Evolutionary conservation across 1,140 invertebrate species (phyloP).

Genomic region (Musca vetustissima): DNA sequence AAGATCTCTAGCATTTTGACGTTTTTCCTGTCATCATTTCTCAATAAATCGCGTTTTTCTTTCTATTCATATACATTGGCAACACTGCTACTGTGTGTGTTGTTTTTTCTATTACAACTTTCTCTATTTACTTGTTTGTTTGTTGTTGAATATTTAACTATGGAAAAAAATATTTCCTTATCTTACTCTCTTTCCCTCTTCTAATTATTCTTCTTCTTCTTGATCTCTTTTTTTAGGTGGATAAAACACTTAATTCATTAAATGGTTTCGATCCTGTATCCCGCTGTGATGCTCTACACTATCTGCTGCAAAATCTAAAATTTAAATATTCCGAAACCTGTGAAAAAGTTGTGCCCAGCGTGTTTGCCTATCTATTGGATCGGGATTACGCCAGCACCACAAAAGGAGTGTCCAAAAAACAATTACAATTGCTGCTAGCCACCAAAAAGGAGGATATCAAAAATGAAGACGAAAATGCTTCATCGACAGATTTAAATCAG

Average conservation of each 20-base stretch:
- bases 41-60: too few relatives aligned
- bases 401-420: constrained; percentile 26
- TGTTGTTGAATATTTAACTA: not conserved
- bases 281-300: constrained; percentile 51
- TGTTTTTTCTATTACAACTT: too few relatives aligned
- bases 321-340: constrained; percentile 52
- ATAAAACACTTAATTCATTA: constrained; percentile 50
- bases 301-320: constrained; percentile 49
- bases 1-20: too few relatives aligned
- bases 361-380: constrained; percentile 41
- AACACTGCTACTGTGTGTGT: too few relatives aligned
- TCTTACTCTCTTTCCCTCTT: not conserved
- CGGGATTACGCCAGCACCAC: constrained; percentile 36
- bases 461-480: constrained; percentile 35
- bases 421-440: constrained; percentile 36
- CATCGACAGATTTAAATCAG: constrained; percentile 52
- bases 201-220: not conserved
- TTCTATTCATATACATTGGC: too few relatives aligned
- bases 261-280: constrained; percentile 45
- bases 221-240: constrained; percentile 37
- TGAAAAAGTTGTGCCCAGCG: constrained; percentile 50
- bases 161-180: too few relatives aligned
- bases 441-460: constrained; percentile 47
- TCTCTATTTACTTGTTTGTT: too few relatives aligned
- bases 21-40: too few relatives aligned